phyloP scores from a whole-genome alignment of 2,888 invertebrate genomes.

The Choristoneura rosaceana region DNA sequence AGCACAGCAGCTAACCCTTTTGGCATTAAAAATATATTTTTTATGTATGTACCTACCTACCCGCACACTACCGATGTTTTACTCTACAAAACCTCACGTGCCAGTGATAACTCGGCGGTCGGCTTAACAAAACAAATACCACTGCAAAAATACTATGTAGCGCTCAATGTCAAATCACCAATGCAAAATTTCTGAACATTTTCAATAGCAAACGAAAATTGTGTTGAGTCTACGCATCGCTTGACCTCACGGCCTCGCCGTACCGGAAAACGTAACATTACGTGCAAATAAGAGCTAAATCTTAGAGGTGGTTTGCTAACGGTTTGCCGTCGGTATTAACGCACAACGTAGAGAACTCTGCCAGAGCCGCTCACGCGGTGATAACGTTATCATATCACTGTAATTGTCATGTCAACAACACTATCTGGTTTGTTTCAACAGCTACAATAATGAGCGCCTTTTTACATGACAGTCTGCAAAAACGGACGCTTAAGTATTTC shows the following conservation, averaged over 20 bases:
- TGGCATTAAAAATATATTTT: neutral
- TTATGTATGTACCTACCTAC: neutral
- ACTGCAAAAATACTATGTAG: constrained; percentile 1
- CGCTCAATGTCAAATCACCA: constrained; percentile 1
- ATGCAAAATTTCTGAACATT: constrained; percentile 16
- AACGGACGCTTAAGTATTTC: constrained; percentile 9
- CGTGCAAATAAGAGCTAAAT: constrained; percentile 13
- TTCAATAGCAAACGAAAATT: constrained; percentile 12
- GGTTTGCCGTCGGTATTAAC: constrained; percentile 15
- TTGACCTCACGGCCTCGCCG: constrained; percentile 24
- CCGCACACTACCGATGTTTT: neutral
- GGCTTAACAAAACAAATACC: constrained; percentile 7
- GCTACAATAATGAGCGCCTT: constrained; percentile 55
- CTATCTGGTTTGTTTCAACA: constrained; percentile 73
- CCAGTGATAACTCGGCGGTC: neutral
- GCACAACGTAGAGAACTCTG: constrained; percentile 18
- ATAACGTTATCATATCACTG: constrained; percentile 71
- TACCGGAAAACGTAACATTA: constrained; percentile 23
- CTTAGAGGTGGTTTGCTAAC: constrained; percentile 7
- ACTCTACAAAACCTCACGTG: constrained; percentile 11
- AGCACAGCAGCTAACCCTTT: neutral
- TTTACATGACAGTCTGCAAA: constrained; percentile 43
- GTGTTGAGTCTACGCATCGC: constrained; percentile 16
- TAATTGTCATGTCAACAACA: constrained; percentile 77
- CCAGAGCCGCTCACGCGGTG: constrained; percentile 45